Evolutionary conservation across 2,888 invertebrate genomes (phyloP).

Genomic region (Acanthosepion esculentum): DNA sequence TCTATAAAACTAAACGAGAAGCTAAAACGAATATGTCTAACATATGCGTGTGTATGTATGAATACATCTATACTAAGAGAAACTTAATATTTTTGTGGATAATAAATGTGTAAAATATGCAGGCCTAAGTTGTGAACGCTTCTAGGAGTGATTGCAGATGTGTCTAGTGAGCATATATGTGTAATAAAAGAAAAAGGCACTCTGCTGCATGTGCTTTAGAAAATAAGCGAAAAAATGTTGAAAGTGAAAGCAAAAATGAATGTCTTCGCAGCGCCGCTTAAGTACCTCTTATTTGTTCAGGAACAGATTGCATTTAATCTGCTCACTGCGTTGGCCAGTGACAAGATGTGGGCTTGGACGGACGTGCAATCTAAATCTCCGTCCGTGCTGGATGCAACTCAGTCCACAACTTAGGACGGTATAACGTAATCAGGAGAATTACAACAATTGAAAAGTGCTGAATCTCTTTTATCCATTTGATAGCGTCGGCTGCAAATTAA

Average conservation of each 20-base stretch:
- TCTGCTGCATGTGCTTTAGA: too few species aligned
- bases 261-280: neutral
- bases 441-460: neutral
- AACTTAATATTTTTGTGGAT: too few species aligned
- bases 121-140: too few species aligned
- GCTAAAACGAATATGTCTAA: too few species aligned
- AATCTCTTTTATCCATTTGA: neutral
- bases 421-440: slow-evolving; percentile 16
- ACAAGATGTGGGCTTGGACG: neutral
- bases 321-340: neutral
- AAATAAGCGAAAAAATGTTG: neutral
- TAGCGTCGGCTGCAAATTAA: slow-evolving; percentile 33
- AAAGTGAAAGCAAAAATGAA: neutral
- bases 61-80: too few species aligned
- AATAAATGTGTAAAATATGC: too few species aligned
- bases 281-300: neutral
- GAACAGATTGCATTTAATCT: neutral
- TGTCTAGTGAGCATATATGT: neutral
- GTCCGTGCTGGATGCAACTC: slow-evolving; percentile 15
- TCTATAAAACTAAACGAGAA: too few species aligned
- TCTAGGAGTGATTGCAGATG: too few species aligned
- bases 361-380: neutral
- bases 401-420: neutral
- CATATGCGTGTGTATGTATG: too few species aligned
- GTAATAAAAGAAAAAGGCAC: neutral